Evolutionary conservation across 2,113 vertebrate genomes (phyloP), one percentile per base, ranked within the genome.

Genomic region (Morone chrysops): DNA sequence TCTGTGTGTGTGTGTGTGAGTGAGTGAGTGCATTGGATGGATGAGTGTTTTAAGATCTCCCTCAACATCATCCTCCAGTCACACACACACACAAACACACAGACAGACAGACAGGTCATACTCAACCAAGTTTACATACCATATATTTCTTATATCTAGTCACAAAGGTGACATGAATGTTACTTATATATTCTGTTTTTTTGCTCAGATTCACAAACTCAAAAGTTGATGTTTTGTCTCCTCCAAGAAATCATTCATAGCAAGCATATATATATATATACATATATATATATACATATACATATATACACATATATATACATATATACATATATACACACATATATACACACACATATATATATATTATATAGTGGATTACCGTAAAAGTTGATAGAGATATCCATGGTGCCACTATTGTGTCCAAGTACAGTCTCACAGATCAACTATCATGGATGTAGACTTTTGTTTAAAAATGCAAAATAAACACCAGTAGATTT

Each of bases 21-120:
- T 81, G 43, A 9, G 20, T 53, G 41, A 25, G 25, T 25, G 25
- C 25, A 25, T 25, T 25, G 25, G 25, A 25, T 25, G 25, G 25
- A 25, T 25, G 25, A 1, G 25, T 25, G 25, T 25, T 25, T 25
- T 25, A 25, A 25, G 25, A 25, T 65, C 45, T 76, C 38, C 54
- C 70, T 79, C 73, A 53, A 59, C 25, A 25, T 25, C 25, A 25
- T 25, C 25, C 25, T 25, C 25, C 25, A 25, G 25, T 1, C 25
- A 25, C 25, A 80, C 71, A 78, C 65, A 74, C 25, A 6, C 48
- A 13, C 11, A 8, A 8, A 78, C 25, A 40, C 68, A 61, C 53
- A 48, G 2, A n/a, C n/a, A 60, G 13, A 31, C 73, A 31, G 31
- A 31, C 31, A 31, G 31, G 17, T 41, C 50, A 3, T 75, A 45